Evolutionary conservation across 2,113 vertebrate species (phyloP), one percentile per base, ranked within the genome.

Genomic region (Zingel zingel): DNA sequence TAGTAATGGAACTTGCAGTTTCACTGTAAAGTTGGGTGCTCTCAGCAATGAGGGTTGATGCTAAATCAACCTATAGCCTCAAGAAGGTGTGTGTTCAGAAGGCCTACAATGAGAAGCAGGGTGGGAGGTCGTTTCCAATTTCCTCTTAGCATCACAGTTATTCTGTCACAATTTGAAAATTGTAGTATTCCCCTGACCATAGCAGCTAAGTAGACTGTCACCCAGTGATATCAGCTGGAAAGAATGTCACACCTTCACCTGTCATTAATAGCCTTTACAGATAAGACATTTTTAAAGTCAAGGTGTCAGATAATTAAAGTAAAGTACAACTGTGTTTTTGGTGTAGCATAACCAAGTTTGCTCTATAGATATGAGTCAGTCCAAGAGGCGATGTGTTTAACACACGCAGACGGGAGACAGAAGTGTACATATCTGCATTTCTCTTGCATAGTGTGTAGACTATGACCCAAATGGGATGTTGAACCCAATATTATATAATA

Each of bases 201-300:
- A 25, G 18, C 33, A 50, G 9, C 27, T 18, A 3, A 25, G 23
- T 9, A 50, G 23, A 39, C 3, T 58, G 21, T 72, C 62, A 23
- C 36, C 8, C 13, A 19, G 47, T 72, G 45, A 66, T 84, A 50
- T 84, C 39, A 57, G 12, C 33, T 5, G 11, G 4, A 66, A 81
- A 69, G 43, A 63, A 63, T 77, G 66, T 13, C 30, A 5, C 69
- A n/a, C 30, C 33, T 4, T 88, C 79, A 70, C 67, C 68, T 86
- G 72, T 59, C 50, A 33, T 13, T 25, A 11, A 53, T 64, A 27
- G 11, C 47, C 14, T 65, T 23, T 15, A 27, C n/a, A 36, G 63
- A 82, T 76, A 58, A 70, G 58, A 7, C 1, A 4, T 36, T 48
- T 47, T 63, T 77, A 68, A 81, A 72, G 66, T 54, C 33, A 43